Evolutionary conservation across 2,797 vertebrate genomes (phyloP).

Genomic region (Channa striata): DNA sequence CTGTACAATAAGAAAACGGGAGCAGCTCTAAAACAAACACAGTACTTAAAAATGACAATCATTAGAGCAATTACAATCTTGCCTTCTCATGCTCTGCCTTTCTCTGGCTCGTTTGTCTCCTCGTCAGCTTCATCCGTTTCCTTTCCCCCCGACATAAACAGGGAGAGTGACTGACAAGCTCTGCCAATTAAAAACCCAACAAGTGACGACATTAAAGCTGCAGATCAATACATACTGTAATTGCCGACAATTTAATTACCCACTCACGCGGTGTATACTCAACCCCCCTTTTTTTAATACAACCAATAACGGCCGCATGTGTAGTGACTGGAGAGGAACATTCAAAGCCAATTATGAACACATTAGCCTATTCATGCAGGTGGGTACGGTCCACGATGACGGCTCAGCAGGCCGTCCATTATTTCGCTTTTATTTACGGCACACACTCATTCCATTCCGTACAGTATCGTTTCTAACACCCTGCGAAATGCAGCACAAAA

Average conservation of each 20-base stretch:
- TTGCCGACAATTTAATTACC: conserved; percentile 78
- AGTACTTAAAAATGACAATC: conserved; percentile 7
- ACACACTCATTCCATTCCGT: conserved; percentile 1
- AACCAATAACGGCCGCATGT: conserved; percentile 57
- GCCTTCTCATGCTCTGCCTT: not conserved
- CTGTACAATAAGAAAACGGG: not conserved
- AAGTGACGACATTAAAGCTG: conserved; percentile 67
- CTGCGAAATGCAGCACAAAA: not conserved
- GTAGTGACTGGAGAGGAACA: conserved; percentile 33
- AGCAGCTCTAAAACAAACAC: not conserved
- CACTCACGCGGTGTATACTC: conserved; percentile 59
- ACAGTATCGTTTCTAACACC: conserved; percentile 4
- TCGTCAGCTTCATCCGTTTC: too few relatives aligned
- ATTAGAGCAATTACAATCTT: conserved; percentile 12
- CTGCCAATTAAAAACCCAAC: conserved; percentile 57
- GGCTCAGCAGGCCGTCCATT: conserved; percentile 32
- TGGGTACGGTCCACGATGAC: conserved; percentile 26
- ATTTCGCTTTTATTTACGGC: conserved; percentile 28
- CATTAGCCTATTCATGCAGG: conserved; percentile 49
- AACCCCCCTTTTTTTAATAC: conserved; percentile 45
- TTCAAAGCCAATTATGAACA: conserved; percentile 50
- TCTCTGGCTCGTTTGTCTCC: conserved; percentile 4
- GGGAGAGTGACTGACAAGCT: conserved; percentile 17
- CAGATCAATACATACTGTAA: conserved; percentile 75
- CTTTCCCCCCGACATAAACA: too few relatives aligned